A percentile compares a stretch with the other conserved stretches of the same genome.
These are phyloP conservation scores for Thysanoteuthis rhombus DNA, from an alignment of 2,888 invertebrate genomes.

Conservation along the genomic window DNA sequence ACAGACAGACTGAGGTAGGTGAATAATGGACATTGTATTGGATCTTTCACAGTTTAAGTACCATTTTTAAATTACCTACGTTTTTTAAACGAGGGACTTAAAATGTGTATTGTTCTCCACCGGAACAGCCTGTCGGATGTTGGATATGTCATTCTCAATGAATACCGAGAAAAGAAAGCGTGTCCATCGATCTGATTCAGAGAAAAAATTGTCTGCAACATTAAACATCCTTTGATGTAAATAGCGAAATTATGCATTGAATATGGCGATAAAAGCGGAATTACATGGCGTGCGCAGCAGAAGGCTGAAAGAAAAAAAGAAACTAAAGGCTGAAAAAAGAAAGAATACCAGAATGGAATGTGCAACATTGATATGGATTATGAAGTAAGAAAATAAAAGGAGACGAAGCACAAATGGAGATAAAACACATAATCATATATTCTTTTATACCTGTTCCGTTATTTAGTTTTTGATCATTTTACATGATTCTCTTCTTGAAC, in stretches of 20 bases:
- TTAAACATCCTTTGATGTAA: background rate
- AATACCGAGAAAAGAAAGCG: background rate
- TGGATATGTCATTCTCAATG: too few relatives aligned
- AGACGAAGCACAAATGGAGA: background rate
- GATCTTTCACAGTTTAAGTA: too few relatives aligned
- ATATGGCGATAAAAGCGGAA: background rate
- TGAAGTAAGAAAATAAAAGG: background rate
- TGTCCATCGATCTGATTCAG: background rate
- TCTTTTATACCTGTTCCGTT: background rate
- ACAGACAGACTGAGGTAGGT: too few relatives aligned
- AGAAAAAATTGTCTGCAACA: background rate
- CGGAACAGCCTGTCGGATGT: background rate
- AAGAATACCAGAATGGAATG: background rate
- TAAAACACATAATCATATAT: background rate
- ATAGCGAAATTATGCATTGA: background rate
- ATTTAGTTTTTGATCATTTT: background rate
- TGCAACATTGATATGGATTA: background rate
- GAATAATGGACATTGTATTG: too few relatives aligned
- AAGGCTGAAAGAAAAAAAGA: background rate
- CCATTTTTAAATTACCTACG: background rate
- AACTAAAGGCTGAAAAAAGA: background rate
- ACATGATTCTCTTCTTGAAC: background rate
- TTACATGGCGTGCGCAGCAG: background rate
- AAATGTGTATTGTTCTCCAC: background rate
- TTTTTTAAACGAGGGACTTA: background rate